Conservation (phyloP, 2,888 invertebrate species). For the Pasiphila rectangulata region DNA sequence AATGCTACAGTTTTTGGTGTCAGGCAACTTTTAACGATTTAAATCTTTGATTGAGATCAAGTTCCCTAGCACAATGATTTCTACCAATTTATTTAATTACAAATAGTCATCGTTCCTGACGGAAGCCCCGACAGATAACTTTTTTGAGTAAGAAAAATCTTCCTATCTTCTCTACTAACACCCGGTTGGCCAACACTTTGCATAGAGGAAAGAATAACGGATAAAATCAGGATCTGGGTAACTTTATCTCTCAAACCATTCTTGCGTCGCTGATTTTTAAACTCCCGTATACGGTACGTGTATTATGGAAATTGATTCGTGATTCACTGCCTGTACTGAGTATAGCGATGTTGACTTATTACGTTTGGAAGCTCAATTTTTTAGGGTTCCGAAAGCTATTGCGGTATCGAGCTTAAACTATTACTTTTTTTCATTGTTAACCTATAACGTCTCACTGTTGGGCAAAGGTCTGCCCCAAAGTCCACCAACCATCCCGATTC, state of each 20-base stretch:
- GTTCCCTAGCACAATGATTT: no score
- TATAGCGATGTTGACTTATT: slow-evolving; percentile 39
- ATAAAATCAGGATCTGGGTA: slow-evolving; percentile 56
- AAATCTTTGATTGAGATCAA: no score
- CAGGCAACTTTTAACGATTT: no score
- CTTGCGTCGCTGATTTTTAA: slow-evolving; percentile 60
- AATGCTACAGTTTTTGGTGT: no score
- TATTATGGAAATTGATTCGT: slow-evolving; percentile 61
- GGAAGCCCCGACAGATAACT: no score
- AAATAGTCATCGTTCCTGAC: no score
- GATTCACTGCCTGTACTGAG: slow-evolving; percentile 41
- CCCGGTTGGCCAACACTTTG: slow-evolving; percentile 51
- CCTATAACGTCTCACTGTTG: no score
- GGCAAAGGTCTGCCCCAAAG: no score
- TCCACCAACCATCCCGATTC: no score
- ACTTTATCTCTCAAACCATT: slow-evolving; percentile 56
- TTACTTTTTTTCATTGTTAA: no score
- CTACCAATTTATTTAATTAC: no score
- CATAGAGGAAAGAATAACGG: slow-evolving; percentile 48
- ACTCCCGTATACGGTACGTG: slow-evolving; percentile 54
- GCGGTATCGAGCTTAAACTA: no score
- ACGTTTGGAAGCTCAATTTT: slow-evolving; percentile 36
- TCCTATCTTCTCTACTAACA: slow-evolving; percentile 11
- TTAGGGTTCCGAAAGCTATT: not conserved
- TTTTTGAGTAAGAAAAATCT: not conserved